A percentile compares a stretch with the other conserved stretches of the same genome.
Conservation (phyloP, 2,888 invertebrate species). For the Hydrotaea diabolus region DNA sequence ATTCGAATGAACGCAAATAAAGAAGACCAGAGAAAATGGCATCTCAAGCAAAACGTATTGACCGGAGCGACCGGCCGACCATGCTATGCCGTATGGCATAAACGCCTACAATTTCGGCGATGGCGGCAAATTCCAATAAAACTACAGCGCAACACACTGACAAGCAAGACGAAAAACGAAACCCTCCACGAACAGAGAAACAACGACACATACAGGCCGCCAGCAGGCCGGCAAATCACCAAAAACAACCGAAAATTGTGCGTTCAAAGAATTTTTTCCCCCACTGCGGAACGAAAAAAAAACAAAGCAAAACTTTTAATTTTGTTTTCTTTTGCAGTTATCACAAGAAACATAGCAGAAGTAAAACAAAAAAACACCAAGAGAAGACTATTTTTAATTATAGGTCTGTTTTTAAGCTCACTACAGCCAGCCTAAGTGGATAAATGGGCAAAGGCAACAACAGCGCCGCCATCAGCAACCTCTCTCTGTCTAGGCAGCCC, state of each 20-base stretch:
- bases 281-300: no score
- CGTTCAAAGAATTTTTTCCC: constrained; percentile 46
- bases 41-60: constrained; percentile 33
- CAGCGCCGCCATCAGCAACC: no score
- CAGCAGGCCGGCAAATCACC: constrained; percentile 13
- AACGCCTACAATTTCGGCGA: constrained; percentile 59
- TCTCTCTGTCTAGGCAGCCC: constrained; percentile 38
- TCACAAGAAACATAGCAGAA: background rate
- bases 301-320: constrained; percentile 44
- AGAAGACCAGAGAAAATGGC: constrained; percentile 42
- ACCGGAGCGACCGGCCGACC: constrained; percentile 18
- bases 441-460: constrained; percentile 48
- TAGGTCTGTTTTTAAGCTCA: constrained; percentile 54
- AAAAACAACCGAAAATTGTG: constrained; percentile 32
- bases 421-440: constrained; percentile 42
- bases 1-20: background rate
- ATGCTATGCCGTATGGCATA: constrained; percentile 3
- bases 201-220: background rate
- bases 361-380: background rate
- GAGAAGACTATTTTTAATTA: constrained; percentile 58
- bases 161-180: constrained; percentile 41
- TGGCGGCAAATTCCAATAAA: constrained; percentile 61
- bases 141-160: constrained; percentile 34
- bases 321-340: constrained; percentile 5
- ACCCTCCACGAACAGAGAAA: constrained; percentile 41